Base-by-base conservation (phyloP, 2,797 vertebrate genomes). In the Thaleichthys pacificus region DNA sequence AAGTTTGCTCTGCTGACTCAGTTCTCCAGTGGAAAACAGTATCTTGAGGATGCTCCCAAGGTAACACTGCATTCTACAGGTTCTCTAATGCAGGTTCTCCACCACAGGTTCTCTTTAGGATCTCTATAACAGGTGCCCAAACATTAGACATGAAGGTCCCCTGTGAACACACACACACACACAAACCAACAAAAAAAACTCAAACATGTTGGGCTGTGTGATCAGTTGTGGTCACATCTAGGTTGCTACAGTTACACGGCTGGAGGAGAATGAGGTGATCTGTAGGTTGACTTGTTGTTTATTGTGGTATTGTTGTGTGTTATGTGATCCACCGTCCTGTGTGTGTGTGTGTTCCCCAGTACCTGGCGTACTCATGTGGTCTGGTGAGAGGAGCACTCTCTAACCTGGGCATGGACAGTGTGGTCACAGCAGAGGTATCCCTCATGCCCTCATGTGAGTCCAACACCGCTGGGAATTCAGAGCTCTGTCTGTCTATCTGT, bases 31-130 rank as follows among this genome's bases (percentile, higher is more conserved):
- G 93, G 94, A 57, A 93, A 92, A 74, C 95, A 97, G 83, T 95
- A 96, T 67, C 80, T 95, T 77, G 94, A 96, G 74, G 94, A 96
- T 47, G 94, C 95, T 2, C 94, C 95, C 54, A 96, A 96, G 91
- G 95, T 96, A 80, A 49, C 22, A n/a, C 4, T 8, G 8, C 12
- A 30, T 21, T 24, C n/a, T 24, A 11, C 57, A 60, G 7, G 64
- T n/a, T 71, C 42, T 28, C 65, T 5, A 32, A 66, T 7, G 15
- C 38, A 30, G 42, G 42, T 47, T 47, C 42, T 14, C 9, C 12
- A 11, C 2, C 32, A 22, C 57, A 60, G 1, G 64, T 11, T 14
- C 12, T 47, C 42, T 12, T 47, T 47, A 47, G 9, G 42, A 2
- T 47, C 42, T 1, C 42, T 47, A 47, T 47, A 47, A 47, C 9